Percentiles rank a stretch among this genome's conserved stretches.
Conservation (phyloP, 2,797 vertebrate genomes). For the Leuciscus waleckii region DNA sequence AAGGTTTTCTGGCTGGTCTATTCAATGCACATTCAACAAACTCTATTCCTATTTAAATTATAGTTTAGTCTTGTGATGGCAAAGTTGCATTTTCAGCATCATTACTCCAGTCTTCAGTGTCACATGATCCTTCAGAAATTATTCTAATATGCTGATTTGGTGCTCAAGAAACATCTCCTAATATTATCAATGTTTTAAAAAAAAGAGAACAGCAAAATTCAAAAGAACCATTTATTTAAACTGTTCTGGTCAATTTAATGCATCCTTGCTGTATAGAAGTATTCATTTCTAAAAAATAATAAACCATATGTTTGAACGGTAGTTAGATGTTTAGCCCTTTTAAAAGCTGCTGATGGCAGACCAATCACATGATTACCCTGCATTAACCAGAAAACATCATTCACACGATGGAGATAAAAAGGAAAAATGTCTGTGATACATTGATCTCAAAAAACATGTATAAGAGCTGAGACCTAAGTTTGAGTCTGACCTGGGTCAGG, state of each 20-base stretch:
- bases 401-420: not conserved
- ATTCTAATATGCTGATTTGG: too few relatives aligned
- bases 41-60: not conserved
- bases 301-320: not conserved
- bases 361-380: not conserved
- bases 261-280: not conserved
- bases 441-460: not conserved
- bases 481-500: conserved; percentile 8
- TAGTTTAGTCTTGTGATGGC: too few relatives aligned
- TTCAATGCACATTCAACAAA: not conserved
- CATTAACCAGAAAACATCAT: not conserved
- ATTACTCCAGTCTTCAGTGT: too few relatives aligned
- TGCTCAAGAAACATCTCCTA: not conserved
- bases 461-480: conserved; percentile 9
- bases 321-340: not conserved
- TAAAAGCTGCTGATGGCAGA: not conserved
- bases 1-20: not conserved
- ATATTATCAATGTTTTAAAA: not conserved
- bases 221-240: too few relatives aligned
- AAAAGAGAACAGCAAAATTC: not conserved
- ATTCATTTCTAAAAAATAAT: not conserved
- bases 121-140: too few relatives aligned
- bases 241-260: not conserved
- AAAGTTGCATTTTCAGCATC: too few relatives aligned
- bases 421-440: not conserved